Evolutionary conservation across 2,797 vertebrate genomes (phyloP).

Genomic region (Lepidocolaptes lacrymiger): DNA sequence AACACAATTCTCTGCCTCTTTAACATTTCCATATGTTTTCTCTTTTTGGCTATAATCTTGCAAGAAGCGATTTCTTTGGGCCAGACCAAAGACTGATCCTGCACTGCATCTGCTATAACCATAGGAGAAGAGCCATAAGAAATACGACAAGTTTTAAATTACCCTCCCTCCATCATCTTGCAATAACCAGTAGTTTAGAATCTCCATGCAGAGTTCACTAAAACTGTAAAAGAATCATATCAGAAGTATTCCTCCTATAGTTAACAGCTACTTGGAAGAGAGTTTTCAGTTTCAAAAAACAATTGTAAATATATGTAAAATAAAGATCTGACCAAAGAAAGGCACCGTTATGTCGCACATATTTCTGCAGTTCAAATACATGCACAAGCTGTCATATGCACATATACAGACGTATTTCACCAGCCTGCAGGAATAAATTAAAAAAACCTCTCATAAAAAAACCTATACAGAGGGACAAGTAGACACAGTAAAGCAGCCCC

Average conservation of each 20-base stretch:
- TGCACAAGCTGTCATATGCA: not conserved
- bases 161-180: not conserved
- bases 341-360: not conserved
- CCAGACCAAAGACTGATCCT: not conserved
- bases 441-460: not conserved
- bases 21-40: not conserved
- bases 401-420: not conserved
- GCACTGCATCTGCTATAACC: not conserved
- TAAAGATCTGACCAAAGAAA: not conserved
- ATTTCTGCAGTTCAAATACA: not conserved
- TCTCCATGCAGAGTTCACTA: not conserved
- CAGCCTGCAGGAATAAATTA: not conserved
- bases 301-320: not conserved
- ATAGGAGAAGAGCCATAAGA: not conserved
- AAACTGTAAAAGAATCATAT: not conserved
- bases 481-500: not conserved
- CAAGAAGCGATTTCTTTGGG: not conserved
- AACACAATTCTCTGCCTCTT: not conserved
- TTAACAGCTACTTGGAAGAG: not conserved
- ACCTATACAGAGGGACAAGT: not conserved
- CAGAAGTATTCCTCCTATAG: not conserved
- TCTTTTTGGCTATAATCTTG: not conserved
- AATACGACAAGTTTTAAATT: not conserved
- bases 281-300: not conserved
- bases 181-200: not conserved